Base-by-base conservation (phyloP, 2,888 invertebrate genomes). In the Monopis laevigella region DNA sequence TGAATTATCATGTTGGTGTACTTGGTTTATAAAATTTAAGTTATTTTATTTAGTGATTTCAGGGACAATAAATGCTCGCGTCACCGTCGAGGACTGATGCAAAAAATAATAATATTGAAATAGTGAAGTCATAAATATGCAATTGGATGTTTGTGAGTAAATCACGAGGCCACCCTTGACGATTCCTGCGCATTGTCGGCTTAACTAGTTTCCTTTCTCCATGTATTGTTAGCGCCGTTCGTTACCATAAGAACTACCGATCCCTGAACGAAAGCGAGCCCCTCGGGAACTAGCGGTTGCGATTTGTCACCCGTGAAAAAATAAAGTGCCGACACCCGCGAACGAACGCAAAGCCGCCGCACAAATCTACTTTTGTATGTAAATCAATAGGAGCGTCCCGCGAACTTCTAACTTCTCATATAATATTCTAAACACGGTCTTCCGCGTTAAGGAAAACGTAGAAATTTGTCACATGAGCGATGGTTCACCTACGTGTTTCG, bases 401-500 rank as follows among this genome's bases (percentile, higher is more conserved):
- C 59, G 62, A 64, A 30, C 63, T 58, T 55, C 57, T 52, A 51
- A 62, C 59, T 59, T 58, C 56, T 59, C 60, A 71, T 73, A 65
- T 68, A 70, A 74, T 78, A 80, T 80, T 78, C 80, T 69, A 74
- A 75, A 74, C 80, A 78, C 78, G 80, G 58, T 59, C 60, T 57
- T 56, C 63, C 67, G 68, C 74, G 78, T 75, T 75, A 77, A 77
- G 73, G 78, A 75, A 78, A 78, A 78, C 73, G 78, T 70, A 75
- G 73, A 78, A 80, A 80, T 80, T 80, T 80, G 78, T 80, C 78
- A 80, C 78, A 78, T 80, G 78, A 80, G 78, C 77, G 78, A 80
- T 80, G 78, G 80, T 72, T 69, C 71, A 75, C 70, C 77, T 77
- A 78, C 80, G 80, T 80, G 80, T 75, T 72, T 65, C 71, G 66